Evolutionary conservation across 2,797 vertebrate species (phyloP), one percentile per base, ranked within the genome.

Genomic region (Hyperoplus lanceolatus): DNA sequence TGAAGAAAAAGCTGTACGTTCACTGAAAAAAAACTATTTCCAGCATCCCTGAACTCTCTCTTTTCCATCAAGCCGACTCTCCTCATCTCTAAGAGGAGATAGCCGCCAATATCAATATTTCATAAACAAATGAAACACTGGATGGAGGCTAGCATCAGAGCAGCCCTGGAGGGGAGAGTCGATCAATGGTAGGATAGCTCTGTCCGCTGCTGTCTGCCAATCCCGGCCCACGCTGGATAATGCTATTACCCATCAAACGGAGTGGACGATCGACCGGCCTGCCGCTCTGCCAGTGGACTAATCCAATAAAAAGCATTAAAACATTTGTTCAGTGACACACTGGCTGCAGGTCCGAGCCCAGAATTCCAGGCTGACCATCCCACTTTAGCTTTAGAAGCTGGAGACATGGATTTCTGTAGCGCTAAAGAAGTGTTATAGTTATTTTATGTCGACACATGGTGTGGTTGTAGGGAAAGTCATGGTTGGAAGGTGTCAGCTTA

Each of bases 31-130:
- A 60, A 53, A 4, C 29, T 8, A 65, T 70, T 60, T 39, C 59
- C 54, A 54, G 13, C 55, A 16, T 62, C 45, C 41, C 55, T 5
- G 58, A 63, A 63, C 6, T 1, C 42, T 53, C 50, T 45, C 38
- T 53, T 72, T 50, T 67, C 81, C 79, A 79, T 81, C 82, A 64
- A 11, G 13, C 53, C 11, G 55, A 70, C 73, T 78, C 49, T 75
- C 64, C 78, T 62, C 61, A 8, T 87, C 78, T 91, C 76, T 45
- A 57, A 85, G 55, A 92, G 79, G 70, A 93, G 88, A 86, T 69
- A 91, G 88, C 88, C 85, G 91, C 92, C 93, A 93, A 89, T 94
- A 95, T 96, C 93, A 96, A 95, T 96, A 96, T 96, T 96, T 96
- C 89, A 95, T 94, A 92, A 93, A 94, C 93, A 93, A 94, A 91